A percentile compares a stretch with the other conserved stretches of the same genome.
Conservation (phyloP, 2,888 invertebrate genomes). For the Apamea monoglypha region DNA sequence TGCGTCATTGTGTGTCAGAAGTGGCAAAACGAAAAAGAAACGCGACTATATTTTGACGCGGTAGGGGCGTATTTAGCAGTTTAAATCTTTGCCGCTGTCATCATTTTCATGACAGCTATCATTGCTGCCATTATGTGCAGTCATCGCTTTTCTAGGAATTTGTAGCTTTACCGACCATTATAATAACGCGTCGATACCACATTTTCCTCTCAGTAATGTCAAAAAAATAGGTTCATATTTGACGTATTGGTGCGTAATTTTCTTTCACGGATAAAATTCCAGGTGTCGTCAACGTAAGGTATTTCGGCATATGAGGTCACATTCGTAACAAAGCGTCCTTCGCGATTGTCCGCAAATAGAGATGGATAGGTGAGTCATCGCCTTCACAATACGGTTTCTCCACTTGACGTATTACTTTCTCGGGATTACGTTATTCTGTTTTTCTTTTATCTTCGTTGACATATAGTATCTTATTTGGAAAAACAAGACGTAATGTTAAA, state of each 20-base stretch:
- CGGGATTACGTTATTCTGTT: slow-evolving; percentile 39
- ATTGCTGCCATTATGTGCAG: background rate
- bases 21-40: background rate
- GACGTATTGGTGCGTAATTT: slow-evolving; percentile 27
- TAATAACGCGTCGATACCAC: background rate
- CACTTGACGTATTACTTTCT: slow-evolving; percentile 57
- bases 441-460: slow-evolving; percentile 37
- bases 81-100: background rate
- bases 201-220: background rate
- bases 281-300: slow-evolving; percentile 21
- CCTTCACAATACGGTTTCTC: slow-evolving; percentile 39
- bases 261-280: slow-evolving; percentile 16
- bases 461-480: slow-evolving; percentile 28
- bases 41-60: background rate
- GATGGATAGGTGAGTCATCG: slow-evolving; percentile 55
- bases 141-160: background rate
- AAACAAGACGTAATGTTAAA: background rate
- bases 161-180: background rate
- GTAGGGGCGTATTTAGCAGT: background rate
- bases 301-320: slow-evolving; percentile 33
- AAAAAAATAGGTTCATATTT: slow-evolving; percentile 5
- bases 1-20: background rate
- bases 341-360: slow-evolving; percentile 57
- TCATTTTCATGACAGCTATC: no score
- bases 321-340: slow-evolving; percentile 43